Percentiles rank a stretch among this genome's conserved stretches.
These are phyloP conservation scores for Chirona hameri DNA, from an alignment of 2,888 invertebrate species.

Conservation along the genomic window DNA sequence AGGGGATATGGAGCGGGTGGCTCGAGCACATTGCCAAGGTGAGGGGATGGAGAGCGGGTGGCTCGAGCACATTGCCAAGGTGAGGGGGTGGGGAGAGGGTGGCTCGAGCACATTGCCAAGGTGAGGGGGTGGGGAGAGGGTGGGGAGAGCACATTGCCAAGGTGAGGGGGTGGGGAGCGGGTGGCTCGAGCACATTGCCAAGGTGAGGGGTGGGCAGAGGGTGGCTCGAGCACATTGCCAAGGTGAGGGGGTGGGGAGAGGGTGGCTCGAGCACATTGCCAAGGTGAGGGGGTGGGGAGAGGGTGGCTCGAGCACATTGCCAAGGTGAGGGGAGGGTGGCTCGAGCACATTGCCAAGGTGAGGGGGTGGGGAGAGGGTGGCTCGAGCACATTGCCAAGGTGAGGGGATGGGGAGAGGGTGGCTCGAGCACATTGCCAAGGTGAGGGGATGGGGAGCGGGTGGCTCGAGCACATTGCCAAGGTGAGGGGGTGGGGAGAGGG, in stretches of 20 bases:
- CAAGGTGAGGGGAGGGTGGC: conserved; percentile 88
- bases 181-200: conserved; percentile 97
- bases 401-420: conserved; percentile 57
- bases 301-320: conserved; percentile 98
- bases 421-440: conserved; percentile 97
- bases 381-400: conserved; percentile 97
- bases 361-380: conserved; percentile 62
- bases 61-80: conserved; percentile 97
- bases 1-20: conserved; percentile 62
- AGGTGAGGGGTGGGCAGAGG: conserved; percentile 59
- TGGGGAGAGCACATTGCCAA: conserved; percentile 99
- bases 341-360: conserved; percentile 96
- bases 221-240: conserved; percentile 97
- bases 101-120: conserved; percentile 98
- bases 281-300: conserved; percentile 64
- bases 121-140: conserved; percentile 52
- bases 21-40: conserved; percentile 97
- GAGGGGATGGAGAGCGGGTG: conserved; percentile 57
- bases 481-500: conserved; percentile 52
- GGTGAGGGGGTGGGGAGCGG: conserved; percentile 54
- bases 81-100: conserved; percentile 54
- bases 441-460: conserved; percentile 54
- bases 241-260: conserved; percentile 59
- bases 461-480: conserved; percentile 98
- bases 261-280: conserved; percentile 96